Evolutionary conservation across 2,113 vertebrate species (phyloP).

Genomic region (Siniperca chuatsi): DNA sequence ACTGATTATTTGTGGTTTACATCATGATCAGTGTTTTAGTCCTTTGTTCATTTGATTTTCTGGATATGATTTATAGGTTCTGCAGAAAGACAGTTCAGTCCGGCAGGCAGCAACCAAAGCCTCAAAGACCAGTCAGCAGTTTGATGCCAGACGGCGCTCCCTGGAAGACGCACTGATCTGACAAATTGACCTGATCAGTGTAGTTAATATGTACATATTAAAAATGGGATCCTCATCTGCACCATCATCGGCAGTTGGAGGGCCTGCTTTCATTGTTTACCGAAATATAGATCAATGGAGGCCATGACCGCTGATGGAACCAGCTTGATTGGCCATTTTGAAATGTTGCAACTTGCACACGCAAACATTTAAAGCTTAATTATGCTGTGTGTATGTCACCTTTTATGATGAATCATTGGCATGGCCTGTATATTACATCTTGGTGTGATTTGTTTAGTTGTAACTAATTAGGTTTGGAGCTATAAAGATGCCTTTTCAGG

Average conservation of each 20-base stretch:
- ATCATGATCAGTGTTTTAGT: neutral
- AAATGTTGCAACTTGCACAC: constrained; percentile 29
- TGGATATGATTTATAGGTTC: constrained; percentile 59
- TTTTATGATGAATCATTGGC: constrained; percentile 36
- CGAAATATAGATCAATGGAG: neutral
- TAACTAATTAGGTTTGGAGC: constrained; percentile 63
- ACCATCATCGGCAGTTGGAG: neutral
- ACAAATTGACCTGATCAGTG: constrained; percentile 1
- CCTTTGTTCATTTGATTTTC: neutral
- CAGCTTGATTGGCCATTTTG: neutral
- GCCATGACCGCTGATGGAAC: neutral
- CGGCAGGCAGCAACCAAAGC: constrained; percentile 46
- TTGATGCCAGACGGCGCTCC: constrained; percentile 33
- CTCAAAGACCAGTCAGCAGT: constrained; percentile 51
- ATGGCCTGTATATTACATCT: constrained; percentile 25
- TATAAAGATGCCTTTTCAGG: constrained; percentile 58
- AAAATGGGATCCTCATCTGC: neutral
- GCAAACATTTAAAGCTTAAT: constrained; percentile 49
- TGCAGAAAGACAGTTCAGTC: constrained; percentile 57
- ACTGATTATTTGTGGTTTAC: neutral
- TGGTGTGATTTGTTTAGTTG: constrained; percentile 65
- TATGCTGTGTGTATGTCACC: constrained; percentile 25
- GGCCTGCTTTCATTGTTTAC: constrained; percentile 3
- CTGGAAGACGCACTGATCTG: constrained; percentile 50
- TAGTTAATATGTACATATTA: neutral